phyloP scores from a whole-genome alignment of 2,888 invertebrate species.

The Serripes groenlandicus region DNA sequence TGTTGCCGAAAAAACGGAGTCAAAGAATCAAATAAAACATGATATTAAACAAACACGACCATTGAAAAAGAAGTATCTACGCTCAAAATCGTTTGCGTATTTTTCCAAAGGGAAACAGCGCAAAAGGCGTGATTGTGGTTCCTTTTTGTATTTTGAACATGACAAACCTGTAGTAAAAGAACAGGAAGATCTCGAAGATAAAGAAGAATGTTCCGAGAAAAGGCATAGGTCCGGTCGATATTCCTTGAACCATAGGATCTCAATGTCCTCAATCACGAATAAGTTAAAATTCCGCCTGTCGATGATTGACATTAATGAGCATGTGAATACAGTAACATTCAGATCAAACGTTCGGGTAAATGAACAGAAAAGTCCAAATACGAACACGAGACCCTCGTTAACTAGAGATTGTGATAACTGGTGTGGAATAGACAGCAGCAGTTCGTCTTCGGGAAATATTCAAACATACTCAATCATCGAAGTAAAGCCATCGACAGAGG shows the following conservation, averaged over 20 bases:
- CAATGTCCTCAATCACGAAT: slow-evolving; percentile 43
- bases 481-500: neutral
- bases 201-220: neutral
- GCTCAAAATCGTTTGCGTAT: slow-evolving; percentile 19
- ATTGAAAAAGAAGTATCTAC: neutral
- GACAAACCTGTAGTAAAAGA: slow-evolving; percentile 1
- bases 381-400: too few relatives aligned
- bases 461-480: neutral
- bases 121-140: slow-evolving; percentile 58
- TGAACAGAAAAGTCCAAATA: neutral
- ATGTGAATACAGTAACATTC: slow-evolving; percentile 37
- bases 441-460: too few relatives aligned
- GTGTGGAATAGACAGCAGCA: too few relatives aligned
- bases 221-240: slow-evolving; percentile 4
- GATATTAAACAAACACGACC: neutral
- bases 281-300: slow-evolving; percentile 52
- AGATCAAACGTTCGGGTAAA: slow-evolving; percentile 43
- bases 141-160: slow-evolving; percentile 63
- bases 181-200: neutral
- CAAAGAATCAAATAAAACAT: neutral
- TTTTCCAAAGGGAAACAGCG: slow-evolving; percentile 38
- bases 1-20: neutral
- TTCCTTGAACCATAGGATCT: slow-evolving; percentile 54
- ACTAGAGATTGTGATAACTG: too few relatives aligned
- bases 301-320: slow-evolving; percentile 39